A percentile compares a stretch with the other conserved stretches of the same genome.
These are phyloP conservation scores for Chloebia gouldiae DNA, from an alignment of 2,113 vertebrate species.

Conservation along the genomic window DNA sequence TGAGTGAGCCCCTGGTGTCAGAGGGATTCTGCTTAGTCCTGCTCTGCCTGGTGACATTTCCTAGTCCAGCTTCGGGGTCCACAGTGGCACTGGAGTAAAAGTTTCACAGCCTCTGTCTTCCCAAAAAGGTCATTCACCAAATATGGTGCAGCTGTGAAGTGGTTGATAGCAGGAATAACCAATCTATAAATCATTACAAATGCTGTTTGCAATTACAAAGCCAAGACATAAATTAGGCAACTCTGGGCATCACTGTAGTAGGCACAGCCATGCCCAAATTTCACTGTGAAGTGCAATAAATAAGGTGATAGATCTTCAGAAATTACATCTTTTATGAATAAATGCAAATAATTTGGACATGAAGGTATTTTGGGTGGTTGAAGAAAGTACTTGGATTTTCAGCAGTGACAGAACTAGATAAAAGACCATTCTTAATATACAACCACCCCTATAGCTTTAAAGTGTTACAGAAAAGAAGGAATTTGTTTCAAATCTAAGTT, in stretches of 20 bases:
- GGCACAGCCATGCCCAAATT: not conserved
- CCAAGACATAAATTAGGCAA: not conserved
- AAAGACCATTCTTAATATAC: not conserved
- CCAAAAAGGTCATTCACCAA: not conserved
- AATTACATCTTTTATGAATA: not conserved
- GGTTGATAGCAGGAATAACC: not conserved
- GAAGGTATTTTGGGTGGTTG: not conserved
- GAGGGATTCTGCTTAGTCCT: not conserved
- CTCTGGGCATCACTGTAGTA: not conserved
- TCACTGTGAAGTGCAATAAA: not conserved
- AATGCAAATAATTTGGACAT: not conserved
- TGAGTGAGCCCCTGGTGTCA: too few relatives aligned
- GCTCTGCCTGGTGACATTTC: not conserved
- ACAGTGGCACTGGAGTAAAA: not conserved
- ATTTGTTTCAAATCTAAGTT: not conserved
- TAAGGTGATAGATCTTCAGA: not conserved
- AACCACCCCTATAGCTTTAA: not conserved
- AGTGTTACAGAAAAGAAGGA: not conserved
- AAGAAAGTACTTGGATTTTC: not conserved
- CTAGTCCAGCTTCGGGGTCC: not conserved
- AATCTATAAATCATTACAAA: not conserved
- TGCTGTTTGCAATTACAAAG: not conserved
- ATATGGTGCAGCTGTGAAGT: not conserved
- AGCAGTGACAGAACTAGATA: not conserved
- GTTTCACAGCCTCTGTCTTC: too few relatives aligned